Percentiles rank a stretch among this genome's conserved stretches.
phyloP scores from a whole-genome alignment of 2,113 vertebrate species.

The Tympanuchus pallidicinctus region DNA sequence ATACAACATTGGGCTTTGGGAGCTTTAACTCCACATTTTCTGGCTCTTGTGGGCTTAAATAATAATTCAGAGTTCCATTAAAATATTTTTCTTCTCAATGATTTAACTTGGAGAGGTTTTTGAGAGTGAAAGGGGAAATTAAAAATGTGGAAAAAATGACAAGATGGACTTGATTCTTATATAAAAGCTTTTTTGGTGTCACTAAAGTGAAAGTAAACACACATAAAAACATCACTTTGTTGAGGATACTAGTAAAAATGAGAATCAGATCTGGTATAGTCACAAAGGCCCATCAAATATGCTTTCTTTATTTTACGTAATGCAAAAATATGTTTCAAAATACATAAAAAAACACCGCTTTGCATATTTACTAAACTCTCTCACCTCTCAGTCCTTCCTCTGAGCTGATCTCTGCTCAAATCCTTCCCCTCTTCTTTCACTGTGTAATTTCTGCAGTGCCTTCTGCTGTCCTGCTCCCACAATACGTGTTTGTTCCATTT shows the following conservation, averaged over 20 bases:
- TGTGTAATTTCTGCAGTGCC: background rate
- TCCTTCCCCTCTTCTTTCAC: background rate
- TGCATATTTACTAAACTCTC: background rate
- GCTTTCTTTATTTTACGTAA: fast-evolving
- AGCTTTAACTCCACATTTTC: background rate
- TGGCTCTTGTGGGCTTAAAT: background rate
- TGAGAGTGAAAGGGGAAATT: background rate
- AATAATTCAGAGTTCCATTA: background rate
- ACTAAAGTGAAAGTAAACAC: background rate
- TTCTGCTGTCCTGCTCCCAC: background rate
- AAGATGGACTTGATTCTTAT: background rate
- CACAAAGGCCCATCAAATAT: background rate
- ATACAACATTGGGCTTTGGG: background rate
- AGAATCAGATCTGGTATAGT: fast-evolving
- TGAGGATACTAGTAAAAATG: background rate
- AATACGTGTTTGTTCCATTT: background rate
- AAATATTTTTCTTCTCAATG: background rate
- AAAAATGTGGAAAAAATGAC: background rate
- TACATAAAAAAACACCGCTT: background rate
- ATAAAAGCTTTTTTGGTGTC: background rate
- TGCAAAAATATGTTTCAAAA: background rate
- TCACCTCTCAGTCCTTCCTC: background rate
- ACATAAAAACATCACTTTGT: background rate
- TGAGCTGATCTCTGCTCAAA: background rate
- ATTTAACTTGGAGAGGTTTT: background rate